These are phyloP conservation scores for Parauchenoglanis ngamensis DNA, from an alignment of 2,797 vertebrate genomes.

Conservation along the genomic window DNA sequence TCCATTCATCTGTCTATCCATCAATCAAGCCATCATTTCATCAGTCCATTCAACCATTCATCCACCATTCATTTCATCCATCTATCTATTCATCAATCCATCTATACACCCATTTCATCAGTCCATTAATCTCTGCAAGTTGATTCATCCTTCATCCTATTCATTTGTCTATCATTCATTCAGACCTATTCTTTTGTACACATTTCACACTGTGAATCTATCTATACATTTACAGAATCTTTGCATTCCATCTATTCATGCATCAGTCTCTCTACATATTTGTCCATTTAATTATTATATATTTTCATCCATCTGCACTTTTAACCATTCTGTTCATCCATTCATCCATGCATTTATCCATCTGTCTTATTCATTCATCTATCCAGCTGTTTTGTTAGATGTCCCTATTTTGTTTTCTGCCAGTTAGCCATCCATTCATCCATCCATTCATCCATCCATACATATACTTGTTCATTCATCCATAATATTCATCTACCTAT, in stretches of 20 bases:
- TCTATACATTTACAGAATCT: not conserved
- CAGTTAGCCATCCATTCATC: not conserved
- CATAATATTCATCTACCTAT: not conserved
- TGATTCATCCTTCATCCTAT: not conserved
- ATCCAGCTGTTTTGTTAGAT: not conserved
- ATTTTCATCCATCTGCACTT: not conserved
- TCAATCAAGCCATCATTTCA: not conserved
- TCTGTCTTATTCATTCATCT: not conserved
- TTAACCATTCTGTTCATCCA: not conserved
- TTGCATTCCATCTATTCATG: not conserved
- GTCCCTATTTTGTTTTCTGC: too few relatives aligned
- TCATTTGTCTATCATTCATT: not conserved
- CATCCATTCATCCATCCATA: not conserved
- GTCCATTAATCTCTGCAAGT: not conserved
- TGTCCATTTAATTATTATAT: not conserved
- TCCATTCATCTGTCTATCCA: not conserved
- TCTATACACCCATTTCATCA: not conserved
- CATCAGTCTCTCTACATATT: not conserved
- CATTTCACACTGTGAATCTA: not conserved
- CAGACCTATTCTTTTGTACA: not conserved
- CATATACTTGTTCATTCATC: not conserved
- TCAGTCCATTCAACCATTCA: not conserved
- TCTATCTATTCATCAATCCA: not conserved
- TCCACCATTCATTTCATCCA: not conserved
- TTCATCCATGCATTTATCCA: not conserved